Percentiles rank a stretch among this genome's conserved stretches.
Conservation (phyloP, 2,888 invertebrate species). For the Acleris emargana region DNA sequence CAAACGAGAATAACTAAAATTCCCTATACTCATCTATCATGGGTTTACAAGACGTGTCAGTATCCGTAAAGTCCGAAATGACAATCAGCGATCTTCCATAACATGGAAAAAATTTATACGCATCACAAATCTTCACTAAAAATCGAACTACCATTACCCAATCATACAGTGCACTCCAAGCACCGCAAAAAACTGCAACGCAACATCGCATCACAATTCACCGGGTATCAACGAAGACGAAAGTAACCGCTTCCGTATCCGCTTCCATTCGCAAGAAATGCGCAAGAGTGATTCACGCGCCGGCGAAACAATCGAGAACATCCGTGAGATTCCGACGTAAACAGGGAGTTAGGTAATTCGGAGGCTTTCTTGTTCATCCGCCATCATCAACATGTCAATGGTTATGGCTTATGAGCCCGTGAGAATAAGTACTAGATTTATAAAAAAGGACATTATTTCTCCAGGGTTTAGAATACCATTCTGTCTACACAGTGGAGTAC, state of each 20-base stretch:
- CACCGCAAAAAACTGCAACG: conserved; percentile 19
- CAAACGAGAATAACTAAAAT: too few relatives aligned
- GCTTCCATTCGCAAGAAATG: conserved; percentile 44
- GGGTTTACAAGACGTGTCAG: too few relatives aligned
- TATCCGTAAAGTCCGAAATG: too few relatives aligned
- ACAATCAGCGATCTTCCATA: too few relatives aligned
- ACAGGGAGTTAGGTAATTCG: conserved; percentile 20
- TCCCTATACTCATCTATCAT: too few relatives aligned
- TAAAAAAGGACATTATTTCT: too few relatives aligned
- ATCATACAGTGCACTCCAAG: too few relatives aligned
- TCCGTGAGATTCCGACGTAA: conserved; percentile 44
- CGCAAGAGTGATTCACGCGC: conserved; percentile 47
- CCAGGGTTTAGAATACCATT: too few relatives aligned
- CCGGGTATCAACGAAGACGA: conserved; percentile 39
- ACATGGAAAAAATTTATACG: too few relatives aligned
- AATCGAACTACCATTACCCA: too few relatives aligned
- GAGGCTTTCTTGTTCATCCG: conserved; percentile 22
- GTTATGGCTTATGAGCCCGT: conserved; percentile 22
- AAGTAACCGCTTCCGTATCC: conserved; percentile 50
- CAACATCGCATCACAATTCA: conserved; percentile 11
- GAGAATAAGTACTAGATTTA: conserved; percentile 4
- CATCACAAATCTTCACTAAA: too few relatives aligned
- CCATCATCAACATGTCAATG: conserved; percentile 29
- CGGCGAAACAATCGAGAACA: conserved; percentile 47
- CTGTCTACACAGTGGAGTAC: too few relatives aligned